Evolutionary conservation across 2,113 vertebrate species (phyloP).

Genomic region (Vulpes ferrilata): DNA sequence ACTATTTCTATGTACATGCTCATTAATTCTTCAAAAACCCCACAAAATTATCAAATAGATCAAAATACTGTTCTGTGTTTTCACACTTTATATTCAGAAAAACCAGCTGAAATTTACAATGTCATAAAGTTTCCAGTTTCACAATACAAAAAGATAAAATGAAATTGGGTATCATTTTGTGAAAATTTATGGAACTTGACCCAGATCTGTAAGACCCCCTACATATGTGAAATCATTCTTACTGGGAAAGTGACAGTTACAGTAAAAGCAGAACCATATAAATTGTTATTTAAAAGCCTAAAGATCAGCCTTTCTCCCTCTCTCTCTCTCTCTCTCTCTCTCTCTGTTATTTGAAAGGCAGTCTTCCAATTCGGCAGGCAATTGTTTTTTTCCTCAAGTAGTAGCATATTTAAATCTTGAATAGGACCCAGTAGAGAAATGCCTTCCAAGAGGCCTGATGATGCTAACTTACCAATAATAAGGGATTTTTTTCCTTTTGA

Average conservation of each 20-base stretch:
- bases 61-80: conserved; percentile 92
- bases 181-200: conserved; percentile 88
- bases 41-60: conserved; percentile 93
- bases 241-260: conserved; percentile 85
- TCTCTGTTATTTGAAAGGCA: conserved; percentile 72
- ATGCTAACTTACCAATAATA: conserved; percentile 76
- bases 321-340: not conserved
- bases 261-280: conserved; percentile 86
- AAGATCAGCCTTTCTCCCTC: conserved; percentile 51
- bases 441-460: conserved; percentile 84
- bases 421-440: conserved; percentile 83
- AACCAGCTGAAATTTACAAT: conserved; percentile 93
- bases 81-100: conserved; percentile 91
- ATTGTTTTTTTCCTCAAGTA: conserved; percentile 68
- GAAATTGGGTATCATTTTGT: conserved; percentile 85
- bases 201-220: conserved; percentile 86
- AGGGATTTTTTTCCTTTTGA: conserved; percentile 76
- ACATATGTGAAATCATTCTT: conserved; percentile 81
- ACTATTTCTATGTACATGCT: conserved; percentile 96
- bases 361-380: conserved; percentile 80
- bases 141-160: conserved; percentile 92
- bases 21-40: conserved; percentile 92
- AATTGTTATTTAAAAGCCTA: conserved; percentile 83
- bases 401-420: conserved; percentile 81
- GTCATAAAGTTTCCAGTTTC: conserved; percentile 95